These are phyloP conservation scores for Tympanuchus pallidicinctus DNA, from an alignment of 2,113 vertebrate genomes.

Conservation along the genomic window DNA sequence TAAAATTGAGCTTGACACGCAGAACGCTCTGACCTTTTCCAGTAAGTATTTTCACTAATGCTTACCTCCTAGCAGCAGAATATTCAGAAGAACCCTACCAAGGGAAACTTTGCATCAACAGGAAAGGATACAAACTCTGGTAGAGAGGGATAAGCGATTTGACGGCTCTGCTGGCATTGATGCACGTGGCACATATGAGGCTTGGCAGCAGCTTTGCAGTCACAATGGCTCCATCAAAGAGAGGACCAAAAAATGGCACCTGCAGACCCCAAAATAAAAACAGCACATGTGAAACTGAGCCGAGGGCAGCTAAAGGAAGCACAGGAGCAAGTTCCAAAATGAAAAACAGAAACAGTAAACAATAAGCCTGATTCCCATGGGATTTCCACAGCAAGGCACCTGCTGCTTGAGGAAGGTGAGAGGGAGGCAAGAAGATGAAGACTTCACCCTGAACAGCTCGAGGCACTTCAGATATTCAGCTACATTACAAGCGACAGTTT, in stretches of 20 bases:
- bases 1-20: fast-evolving
- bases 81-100: neutral
- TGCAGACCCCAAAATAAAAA: constrained; percentile 59
- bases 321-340: neutral
- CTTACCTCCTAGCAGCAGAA: constrained; percentile 56
- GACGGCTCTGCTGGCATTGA: constrained; percentile 98
- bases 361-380: fast-evolving
- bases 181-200: constrained; percentile 94
- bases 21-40: neutral
- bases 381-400: neutral
- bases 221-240: constrained; percentile 95
- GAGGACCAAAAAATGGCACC: constrained; percentile 97
- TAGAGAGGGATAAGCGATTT: constrained; percentile 96
- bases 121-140: constrained; percentile 99
- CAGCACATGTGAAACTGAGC: fast-evolving
- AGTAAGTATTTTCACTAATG: neutral
- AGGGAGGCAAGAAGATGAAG: neutral
- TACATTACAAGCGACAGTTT: fast-evolving
- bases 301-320: neutral
- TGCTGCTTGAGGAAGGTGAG: neutral
- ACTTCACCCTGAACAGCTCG: neutral
- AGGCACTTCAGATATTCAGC: neutral
- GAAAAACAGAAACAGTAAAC: neutral
- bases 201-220: constrained; percentile 91
- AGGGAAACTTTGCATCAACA: neutral